Percentiles rank a stretch among this genome's conserved stretches.
phyloP scores from a whole-genome alignment of 2,888 invertebrate species.

The Cataglyphis altisquamis region DNA sequence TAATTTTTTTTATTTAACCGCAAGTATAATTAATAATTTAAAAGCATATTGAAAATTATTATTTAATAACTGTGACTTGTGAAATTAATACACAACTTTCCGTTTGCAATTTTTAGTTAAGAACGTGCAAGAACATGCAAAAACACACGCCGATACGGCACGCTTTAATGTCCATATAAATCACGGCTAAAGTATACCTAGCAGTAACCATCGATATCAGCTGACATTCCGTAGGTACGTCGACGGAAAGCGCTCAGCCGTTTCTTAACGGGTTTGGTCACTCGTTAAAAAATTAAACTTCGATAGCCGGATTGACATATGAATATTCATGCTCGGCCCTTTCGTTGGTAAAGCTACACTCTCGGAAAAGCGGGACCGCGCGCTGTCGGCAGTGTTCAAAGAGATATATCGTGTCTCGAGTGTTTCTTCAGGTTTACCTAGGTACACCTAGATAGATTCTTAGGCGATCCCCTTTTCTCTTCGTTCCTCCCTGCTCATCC shows the following conservation, averaged over 20 bases:
- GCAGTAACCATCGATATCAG: background rate
- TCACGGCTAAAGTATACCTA: background rate
- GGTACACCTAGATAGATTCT: constrained; percentile 70
- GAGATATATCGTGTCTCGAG: constrained; percentile 65
- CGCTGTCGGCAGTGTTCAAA: constrained; percentile 75
- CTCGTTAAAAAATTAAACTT: constrained; percentile 73
- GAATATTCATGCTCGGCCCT: constrained; percentile 77
- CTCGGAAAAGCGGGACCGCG: constrained; percentile 68
- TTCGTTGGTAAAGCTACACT: constrained; percentile 71
- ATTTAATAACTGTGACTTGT: background rate
- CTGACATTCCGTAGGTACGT: constrained; percentile 32
- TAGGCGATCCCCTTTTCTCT: constrained; percentile 48
- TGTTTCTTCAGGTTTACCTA: constrained; percentile 74
- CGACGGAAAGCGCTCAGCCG: constrained; percentile 30
- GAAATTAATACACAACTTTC: background rate
- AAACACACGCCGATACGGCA: background rate
- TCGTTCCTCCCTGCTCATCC: constrained; percentile 5
- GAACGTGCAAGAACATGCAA: background rate
- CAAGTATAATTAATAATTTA: background rate
- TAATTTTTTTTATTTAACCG: background rate
- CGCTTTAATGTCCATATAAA: constrained; percentile 11
- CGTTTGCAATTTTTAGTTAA: background rate
- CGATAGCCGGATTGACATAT: constrained; percentile 69
- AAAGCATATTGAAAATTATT: constrained; percentile 8
- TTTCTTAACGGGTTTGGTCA: constrained; percentile 55